A percentile compares a stretch with the other conserved stretches of the same genome.
Evolutionary conservation across 2,888 invertebrate species (phyloP).

Genomic region (Mythimna impura): DNA sequence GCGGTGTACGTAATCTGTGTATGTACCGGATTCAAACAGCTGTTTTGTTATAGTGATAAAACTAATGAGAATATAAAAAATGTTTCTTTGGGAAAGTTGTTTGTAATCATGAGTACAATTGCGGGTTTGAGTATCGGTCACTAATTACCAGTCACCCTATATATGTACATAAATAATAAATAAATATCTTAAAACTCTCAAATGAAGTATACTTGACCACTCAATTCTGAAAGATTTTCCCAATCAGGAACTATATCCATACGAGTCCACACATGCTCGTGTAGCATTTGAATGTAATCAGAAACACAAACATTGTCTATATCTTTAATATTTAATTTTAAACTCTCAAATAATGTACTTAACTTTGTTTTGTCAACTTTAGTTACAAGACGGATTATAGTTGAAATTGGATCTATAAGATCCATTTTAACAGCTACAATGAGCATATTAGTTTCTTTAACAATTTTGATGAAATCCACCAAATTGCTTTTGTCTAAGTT

Average conservation of each 20-base stretch:
- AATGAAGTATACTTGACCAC: slow-evolving; percentile 12
- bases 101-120: too few species aligned
- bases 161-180: too few species aligned
- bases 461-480: slow-evolving; percentile 5
- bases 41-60: too few species aligned
- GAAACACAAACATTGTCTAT: not conserved
- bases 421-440: slow-evolving; percentile 5
- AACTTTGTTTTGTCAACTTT: not conserved
- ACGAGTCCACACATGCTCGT: not conserved
- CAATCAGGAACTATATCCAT: slow-evolving; percentile 5
- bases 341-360: not conserved
- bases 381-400: not conserved
- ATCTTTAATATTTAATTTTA: not conserved
- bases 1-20: too few species aligned
- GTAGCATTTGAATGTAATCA: not conserved
- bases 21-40: too few species aligned
- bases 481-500: slow-evolving; percentile 3
- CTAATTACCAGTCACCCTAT: too few species aligned
- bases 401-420: not conserved
- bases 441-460: slow-evolving; percentile 4
- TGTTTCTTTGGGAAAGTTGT: too few species aligned
- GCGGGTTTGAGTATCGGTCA: too few species aligned
- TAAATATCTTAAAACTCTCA: not conserved
- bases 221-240: not conserved
- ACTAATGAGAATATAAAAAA: too few species aligned